Percentiles rank a stretch among this genome's conserved stretches.
Conservation (phyloP, 1,140 invertebrate species). For the Triops cancriformis region DNA sequence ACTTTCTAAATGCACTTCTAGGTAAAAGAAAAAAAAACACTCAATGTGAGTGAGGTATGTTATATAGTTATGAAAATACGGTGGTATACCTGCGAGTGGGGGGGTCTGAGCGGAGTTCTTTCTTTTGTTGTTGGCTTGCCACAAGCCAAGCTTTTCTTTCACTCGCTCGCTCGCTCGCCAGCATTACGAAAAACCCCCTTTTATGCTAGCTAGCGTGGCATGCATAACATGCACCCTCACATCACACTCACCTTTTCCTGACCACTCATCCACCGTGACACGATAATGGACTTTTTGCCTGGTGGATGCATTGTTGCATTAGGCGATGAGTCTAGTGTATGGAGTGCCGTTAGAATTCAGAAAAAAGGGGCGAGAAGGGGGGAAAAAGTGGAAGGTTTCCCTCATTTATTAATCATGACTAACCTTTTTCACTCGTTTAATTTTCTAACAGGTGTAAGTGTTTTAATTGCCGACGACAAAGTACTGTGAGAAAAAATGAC, state of each 20-base stretch:
- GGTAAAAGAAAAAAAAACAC: neutral
- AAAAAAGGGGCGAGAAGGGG: neutral
- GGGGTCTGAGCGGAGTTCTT: neutral
- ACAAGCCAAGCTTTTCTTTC: slow-evolving; percentile 13
- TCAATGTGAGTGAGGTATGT: neutral
- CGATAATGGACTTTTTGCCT: slow-evolving; percentile 13
- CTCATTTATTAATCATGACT: neutral
- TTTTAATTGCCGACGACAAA: neutral
- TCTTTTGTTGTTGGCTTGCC: slow-evolving; percentile 10
- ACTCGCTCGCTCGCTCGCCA: neutral
- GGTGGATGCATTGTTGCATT: slow-evolving; percentile 5
- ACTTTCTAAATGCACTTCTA: neutral
- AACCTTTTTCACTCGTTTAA: neutral
- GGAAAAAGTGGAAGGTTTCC: neutral
- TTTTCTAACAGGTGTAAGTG: neutral
- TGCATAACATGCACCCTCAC: slow-evolving; percentile 12
- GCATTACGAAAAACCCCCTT: neutral
- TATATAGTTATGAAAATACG: slow-evolving; percentile 2
- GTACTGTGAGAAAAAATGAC: neutral
- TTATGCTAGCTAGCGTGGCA: neutral
- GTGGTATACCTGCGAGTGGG: neutral
- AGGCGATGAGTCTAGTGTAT: slow-evolving; percentile 9
- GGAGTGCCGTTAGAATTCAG: neutral
- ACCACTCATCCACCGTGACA: slow-evolving; percentile 12
- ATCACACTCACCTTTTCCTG: slow-evolving; percentile 13